Conservation (phyloP, 2,113 vertebrate species). For the Macrotis lagotis region DNA sequence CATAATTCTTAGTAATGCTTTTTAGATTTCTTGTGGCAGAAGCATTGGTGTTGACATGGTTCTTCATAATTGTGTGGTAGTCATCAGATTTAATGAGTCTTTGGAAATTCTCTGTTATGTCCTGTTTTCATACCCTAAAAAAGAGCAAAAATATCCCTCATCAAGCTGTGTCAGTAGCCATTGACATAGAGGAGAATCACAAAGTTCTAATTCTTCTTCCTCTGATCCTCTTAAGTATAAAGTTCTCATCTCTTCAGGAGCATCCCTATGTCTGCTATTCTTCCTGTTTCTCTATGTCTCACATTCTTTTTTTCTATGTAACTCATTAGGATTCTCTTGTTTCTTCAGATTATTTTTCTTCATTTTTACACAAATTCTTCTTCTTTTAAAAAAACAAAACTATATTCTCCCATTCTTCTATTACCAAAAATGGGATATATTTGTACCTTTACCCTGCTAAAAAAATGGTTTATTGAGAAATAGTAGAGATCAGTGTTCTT, state of each 20-base stretch:
- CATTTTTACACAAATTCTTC: not conserved
- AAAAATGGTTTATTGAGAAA: not conserved
- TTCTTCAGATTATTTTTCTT: not conserved
- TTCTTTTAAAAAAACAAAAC: not conserved
- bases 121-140: not conserved
- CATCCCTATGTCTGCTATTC: not conserved
- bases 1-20: not conserved
- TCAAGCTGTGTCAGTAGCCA: not conserved
- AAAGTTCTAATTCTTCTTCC: not conserved
- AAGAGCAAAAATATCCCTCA: not conserved
- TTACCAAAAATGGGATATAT: not conserved
- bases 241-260: not conserved
- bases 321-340: not conserved
- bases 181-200: not conserved
- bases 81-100: not conserved
- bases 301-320: not conserved
- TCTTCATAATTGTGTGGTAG: not conserved
- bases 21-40: not conserved
- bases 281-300: not conserved
- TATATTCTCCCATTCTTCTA: not conserved
- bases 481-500: not conserved
- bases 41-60: not conserved
- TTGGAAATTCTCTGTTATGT: not conserved
- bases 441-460: not conserved
- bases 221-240: not conserved